These are phyloP conservation scores for Taenioides sp. DNA, from an alignment of 2,797 vertebrate genomes.

Conservation along the genomic window DNA sequence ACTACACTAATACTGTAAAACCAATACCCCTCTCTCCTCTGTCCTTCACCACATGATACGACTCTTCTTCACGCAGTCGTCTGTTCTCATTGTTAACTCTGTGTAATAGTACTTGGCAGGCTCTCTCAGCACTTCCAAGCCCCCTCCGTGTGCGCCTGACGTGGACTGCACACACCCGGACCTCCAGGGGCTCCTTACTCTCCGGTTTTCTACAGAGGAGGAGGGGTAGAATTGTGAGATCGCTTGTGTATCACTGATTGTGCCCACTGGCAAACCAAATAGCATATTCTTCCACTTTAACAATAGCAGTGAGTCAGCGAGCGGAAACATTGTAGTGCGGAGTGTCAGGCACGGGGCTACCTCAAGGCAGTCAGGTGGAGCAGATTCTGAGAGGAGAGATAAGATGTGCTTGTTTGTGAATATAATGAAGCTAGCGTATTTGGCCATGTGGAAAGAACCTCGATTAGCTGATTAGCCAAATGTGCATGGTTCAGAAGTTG, in stretches of 20 bases:
- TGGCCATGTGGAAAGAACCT: background rate
- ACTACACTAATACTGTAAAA: background rate
- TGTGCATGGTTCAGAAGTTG: background rate
- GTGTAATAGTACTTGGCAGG: conserved; percentile 48
- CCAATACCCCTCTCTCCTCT: conserved; percentile 5
- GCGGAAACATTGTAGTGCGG: conserved; percentile 7
- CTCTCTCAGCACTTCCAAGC: conserved; percentile 57
- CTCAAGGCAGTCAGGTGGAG: conserved; percentile 33
- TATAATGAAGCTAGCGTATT: conserved; percentile 2
- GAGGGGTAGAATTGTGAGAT: conserved; percentile 19
- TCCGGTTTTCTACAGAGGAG: conserved; percentile 15
- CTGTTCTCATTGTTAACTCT: conserved; percentile 48
- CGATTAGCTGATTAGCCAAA: background rate
- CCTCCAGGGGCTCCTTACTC: conserved; percentile 44
- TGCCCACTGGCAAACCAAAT: conserved; percentile 42
- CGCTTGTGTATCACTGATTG: conserved; percentile 46
- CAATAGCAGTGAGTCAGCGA: conserved; percentile 38
- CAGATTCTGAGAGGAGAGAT: conserved; percentile 7
- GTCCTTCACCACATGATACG: conserved; percentile 30
- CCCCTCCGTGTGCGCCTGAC: conserved; percentile 25
- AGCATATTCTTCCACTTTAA: conserved; percentile 48
- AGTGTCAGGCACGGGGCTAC: conserved; percentile 33
- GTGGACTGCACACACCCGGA: conserved; percentile 33
- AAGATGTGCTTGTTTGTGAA: conserved; percentile 2
- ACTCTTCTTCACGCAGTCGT: conserved; percentile 41